A percentile compares a stretch with the other conserved stretches of the same genome.
These are phyloP conservation scores for Hirtodrosophila cameraria DNA, from an alignment of 2,888 invertebrate genomes.

Conservation along the genomic window DNA sequence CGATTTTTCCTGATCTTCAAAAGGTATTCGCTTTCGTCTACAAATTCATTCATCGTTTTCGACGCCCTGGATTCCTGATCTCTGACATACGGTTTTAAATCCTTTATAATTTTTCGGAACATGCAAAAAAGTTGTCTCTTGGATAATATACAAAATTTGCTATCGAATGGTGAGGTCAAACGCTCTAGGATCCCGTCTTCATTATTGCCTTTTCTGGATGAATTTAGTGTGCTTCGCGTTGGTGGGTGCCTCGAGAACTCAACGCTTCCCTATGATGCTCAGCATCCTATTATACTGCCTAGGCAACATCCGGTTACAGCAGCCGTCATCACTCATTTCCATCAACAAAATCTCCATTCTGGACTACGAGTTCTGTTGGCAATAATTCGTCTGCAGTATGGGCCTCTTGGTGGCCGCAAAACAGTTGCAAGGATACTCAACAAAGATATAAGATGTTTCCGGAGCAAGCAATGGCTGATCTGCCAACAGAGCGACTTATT, in stretches of 20 bases:
- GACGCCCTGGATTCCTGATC: no score
- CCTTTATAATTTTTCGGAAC: no score
- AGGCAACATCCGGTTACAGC: not conserved
- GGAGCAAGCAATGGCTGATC: no score
- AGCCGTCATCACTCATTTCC: not conserved
- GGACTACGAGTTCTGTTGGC: not conserved
- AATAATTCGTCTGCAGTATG: not conserved
- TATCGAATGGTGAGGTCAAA: not conserved
- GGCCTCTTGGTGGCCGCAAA: not conserved
- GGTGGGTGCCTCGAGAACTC: not conserved
- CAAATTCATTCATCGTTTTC: no score
- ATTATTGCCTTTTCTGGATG: not conserved
- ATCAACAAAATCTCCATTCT: not conserved
- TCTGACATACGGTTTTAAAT: no score
- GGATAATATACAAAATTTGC: not conserved
- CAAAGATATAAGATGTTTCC: no score
- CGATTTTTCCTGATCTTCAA: no score
- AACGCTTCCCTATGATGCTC: not conserved
- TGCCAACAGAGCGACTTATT: not conserved
- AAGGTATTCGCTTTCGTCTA: no score
- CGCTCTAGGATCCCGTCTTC: not conserved
- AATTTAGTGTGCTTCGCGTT: not conserved
- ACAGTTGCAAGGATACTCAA: not conserved
- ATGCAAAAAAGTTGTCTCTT: no score
- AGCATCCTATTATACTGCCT: not conserved